These are phyloP conservation scores for Corythaixoides concolor DNA, from an alignment of 2,113 vertebrate species.

Conservation along the genomic window DNA sequence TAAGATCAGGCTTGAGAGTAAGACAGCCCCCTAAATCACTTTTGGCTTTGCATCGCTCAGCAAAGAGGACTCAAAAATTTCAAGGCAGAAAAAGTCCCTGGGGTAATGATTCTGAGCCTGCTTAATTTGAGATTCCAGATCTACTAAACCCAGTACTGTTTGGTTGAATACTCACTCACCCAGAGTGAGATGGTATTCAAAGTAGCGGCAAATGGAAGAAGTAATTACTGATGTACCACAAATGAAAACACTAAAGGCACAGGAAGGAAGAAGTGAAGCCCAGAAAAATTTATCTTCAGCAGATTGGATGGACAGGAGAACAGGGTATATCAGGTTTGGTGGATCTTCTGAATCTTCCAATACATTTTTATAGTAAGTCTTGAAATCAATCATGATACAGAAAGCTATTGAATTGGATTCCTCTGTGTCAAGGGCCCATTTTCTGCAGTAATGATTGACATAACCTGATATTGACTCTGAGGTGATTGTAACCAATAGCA, in stretches of 20 bases:
- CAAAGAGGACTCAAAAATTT: not conserved
- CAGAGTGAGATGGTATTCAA: not conserved
- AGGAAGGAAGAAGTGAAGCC: not conserved
- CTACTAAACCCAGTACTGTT: not conserved
- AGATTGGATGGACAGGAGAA: not conserved
- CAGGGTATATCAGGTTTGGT: not conserved
- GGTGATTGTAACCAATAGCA: not conserved
- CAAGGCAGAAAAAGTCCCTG: not conserved
- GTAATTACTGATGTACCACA: not conserved
- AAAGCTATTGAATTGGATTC: not conserved
- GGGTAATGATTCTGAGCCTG: not conserved
- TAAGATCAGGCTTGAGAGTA: not conserved
- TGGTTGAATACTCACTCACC: not conserved
- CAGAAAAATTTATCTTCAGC: not conserved
- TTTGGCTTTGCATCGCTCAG: not conserved
- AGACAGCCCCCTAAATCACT: not conserved
- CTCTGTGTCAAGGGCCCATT: slow-evolving; percentile 21
- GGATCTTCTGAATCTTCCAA: not conserved
- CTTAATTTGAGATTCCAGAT: not conserved
- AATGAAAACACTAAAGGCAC: not conserved
- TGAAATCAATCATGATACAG: not conserved
- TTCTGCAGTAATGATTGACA: slow-evolving; percentile 3
- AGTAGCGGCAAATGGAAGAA: not conserved
- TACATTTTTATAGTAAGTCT: not conserved
- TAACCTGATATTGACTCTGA: not conserved